Evolutionary conservation across 2,113 vertebrate species (phyloP).

Genomic region (Bucco capensis): DNA sequence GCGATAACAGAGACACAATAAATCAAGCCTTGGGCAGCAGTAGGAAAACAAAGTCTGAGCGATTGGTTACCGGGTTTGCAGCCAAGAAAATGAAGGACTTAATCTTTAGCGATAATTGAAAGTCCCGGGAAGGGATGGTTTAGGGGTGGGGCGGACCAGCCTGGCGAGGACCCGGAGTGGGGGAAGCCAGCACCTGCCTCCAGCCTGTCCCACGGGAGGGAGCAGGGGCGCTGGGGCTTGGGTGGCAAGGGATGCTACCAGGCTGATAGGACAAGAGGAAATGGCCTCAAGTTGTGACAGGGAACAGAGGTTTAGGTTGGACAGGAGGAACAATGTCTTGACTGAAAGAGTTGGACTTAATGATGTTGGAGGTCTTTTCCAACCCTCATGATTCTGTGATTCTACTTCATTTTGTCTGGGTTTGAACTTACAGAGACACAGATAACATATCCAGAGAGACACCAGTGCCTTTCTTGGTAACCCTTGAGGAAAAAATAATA

Average conservation of each 20-base stretch:
- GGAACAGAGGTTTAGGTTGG: too few species aligned
- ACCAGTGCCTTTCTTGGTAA: background rate
- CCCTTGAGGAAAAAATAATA: background rate
- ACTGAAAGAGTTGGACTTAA: background rate
- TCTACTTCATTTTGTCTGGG: background rate
- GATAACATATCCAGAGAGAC: background rate
- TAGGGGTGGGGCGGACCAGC: background rate
- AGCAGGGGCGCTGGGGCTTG: too few species aligned
- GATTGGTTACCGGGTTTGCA: background rate
- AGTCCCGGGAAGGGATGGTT: background rate
- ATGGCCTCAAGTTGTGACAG: background rate
- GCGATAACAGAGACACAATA: constrained; percentile 47
- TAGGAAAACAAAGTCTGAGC: constrained; percentile 10
- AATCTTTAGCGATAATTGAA: background rate
- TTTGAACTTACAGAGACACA: background rate
- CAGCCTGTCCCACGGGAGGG: too few species aligned
- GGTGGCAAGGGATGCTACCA: background rate
- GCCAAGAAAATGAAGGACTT: constrained; percentile 33
- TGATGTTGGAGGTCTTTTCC: too few species aligned
- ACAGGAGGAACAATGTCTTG: background rate
- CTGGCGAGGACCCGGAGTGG: background rate
- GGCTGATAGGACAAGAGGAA: background rate
- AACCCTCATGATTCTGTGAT: too few species aligned
- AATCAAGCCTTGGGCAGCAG: constrained; percentile 31
- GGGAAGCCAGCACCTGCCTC: background rate